Evolutionary conservation across 2,113 vertebrate genomes (phyloP).

Genomic region (Lampris megalopsis): DNA sequence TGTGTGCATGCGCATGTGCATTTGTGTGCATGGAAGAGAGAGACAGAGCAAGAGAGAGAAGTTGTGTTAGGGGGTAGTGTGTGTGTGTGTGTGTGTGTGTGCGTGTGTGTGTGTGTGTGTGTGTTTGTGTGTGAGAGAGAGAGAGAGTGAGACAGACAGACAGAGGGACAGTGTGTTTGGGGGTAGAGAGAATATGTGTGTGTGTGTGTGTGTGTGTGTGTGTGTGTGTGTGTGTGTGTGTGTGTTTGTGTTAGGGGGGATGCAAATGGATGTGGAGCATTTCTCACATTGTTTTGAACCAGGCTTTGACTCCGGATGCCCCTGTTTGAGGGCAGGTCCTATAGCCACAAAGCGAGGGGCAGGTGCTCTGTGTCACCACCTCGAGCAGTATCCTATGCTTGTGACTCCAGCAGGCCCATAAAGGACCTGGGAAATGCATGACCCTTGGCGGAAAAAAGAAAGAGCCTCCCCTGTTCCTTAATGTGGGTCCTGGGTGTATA

Average conservation of each 20-base stretch:
- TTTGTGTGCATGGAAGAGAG: background rate
- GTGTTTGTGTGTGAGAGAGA: background rate
- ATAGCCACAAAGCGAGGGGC: constrained; percentile 47
- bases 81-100: background rate
- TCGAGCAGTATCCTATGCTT: constrained; percentile 36
- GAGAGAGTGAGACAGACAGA: background rate
- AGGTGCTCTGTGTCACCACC: constrained; percentile 61
- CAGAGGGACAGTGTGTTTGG: background rate
- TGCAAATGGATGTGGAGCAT: constrained; percentile 48
- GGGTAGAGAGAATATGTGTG: too few species aligned
- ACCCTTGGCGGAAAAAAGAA: constrained; percentile 43
- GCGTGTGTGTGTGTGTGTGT: background rate
- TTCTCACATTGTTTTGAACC: constrained; percentile 44
- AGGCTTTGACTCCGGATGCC: constrained; percentile 44
- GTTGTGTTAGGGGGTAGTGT: background rate
- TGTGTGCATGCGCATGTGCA: too few species aligned
- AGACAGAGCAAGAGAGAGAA: background rate
- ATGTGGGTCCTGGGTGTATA: constrained; percentile 60
- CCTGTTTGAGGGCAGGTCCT: constrained; percentile 30
- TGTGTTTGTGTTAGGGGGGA: background rate
- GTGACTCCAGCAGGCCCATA: constrained; percentile 22
- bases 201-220: constrained; percentile 1
- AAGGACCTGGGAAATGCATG: constrained; percentile 67
- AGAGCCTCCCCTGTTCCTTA: constrained; percentile 54
- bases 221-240: background rate